Percentiles rank a stretch among this genome's conserved stretches.
These are phyloP conservation scores for Zaprionus inermis DNA, from an alignment of 1,140 invertebrate genomes.

Conservation along the genomic window DNA sequence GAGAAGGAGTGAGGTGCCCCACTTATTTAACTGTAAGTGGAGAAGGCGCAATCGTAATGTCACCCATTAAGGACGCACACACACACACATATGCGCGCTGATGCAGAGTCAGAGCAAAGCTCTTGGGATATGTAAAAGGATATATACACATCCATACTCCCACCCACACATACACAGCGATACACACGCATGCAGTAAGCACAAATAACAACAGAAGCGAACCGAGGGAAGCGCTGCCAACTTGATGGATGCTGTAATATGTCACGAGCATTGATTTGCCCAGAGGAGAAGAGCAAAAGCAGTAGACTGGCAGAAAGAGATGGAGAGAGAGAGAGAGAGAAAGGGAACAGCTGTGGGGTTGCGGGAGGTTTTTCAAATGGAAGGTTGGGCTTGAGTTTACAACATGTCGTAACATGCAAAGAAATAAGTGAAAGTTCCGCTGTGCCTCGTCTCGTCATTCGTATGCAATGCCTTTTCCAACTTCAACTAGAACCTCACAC, in stretches of 20 bases:
- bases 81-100: constrained; percentile 42
- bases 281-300: not conserved
- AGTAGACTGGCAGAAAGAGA: not conserved
- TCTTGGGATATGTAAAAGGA: constrained; percentile 67
- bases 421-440: constrained; percentile 38
- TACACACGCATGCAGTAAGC: constrained; percentile 23
- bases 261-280: constrained; percentile 77
- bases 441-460: not conserved
- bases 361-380: not conserved
- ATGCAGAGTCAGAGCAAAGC: too few species aligned
- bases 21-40: constrained; percentile 41
- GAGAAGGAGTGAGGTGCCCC: constrained; percentile 1
- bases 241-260: constrained; percentile 78
- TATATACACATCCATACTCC: constrained; percentile 18
- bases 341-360: not conserved
- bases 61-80: constrained; percentile 63
- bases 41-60: constrained; percentile 56
- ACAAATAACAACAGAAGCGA: constrained; percentile 45
- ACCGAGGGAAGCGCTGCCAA: constrained; percentile 42
- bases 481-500: not conserved
- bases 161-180: not conserved
- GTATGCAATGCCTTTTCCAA: constrained; percentile 23
- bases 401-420: constrained; percentile 27
- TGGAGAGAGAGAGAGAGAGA: not conserved
- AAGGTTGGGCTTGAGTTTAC: constrained; percentile 18